phyloP scores from a whole-genome alignment of 2,797 vertebrate species.

The Eurystomus glaucurus region DNA sequence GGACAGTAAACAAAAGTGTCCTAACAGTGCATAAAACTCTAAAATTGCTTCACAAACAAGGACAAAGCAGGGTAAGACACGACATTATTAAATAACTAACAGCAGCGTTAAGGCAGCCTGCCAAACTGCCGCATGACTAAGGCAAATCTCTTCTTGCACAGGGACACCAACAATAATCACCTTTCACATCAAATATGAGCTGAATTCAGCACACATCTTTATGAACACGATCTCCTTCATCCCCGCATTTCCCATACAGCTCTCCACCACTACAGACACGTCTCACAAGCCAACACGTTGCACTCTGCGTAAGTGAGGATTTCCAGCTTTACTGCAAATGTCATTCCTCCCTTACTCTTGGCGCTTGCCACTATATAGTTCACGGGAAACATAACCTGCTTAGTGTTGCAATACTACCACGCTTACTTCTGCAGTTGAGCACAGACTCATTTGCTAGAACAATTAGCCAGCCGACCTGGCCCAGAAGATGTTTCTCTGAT shows the following conservation, averaged over 20 bases:
- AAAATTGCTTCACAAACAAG: not conserved
- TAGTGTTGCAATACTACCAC: not conserved
- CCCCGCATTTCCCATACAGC: not conserved
- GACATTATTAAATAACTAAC: not conserved
- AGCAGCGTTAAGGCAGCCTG: not conserved
- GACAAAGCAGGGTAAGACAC: not conserved
- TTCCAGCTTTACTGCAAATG: not conserved
- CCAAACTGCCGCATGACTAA: not conserved
- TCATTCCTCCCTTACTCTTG: not conserved
- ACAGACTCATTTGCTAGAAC: not conserved
- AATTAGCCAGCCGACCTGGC: not conserved
- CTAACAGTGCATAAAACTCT: not conserved
- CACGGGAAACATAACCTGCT: not conserved
- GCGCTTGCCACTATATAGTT: not conserved
- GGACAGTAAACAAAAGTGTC: not conserved
- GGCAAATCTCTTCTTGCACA: not conserved
- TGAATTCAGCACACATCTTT: not conserved
- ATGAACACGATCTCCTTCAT: not conserved
- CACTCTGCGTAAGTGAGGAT: accelerated
- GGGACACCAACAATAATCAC: not conserved
- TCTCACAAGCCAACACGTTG: not conserved
- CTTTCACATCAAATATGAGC: not conserved
- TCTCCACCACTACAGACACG: not conserved
- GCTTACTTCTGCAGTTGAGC: accelerated
- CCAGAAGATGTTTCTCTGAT: not conserved